Evolutionary conservation across 2,113 vertebrate species (phyloP), one percentile per base, ranked within the genome.

Genomic region (Podarcis muralis): DNA sequence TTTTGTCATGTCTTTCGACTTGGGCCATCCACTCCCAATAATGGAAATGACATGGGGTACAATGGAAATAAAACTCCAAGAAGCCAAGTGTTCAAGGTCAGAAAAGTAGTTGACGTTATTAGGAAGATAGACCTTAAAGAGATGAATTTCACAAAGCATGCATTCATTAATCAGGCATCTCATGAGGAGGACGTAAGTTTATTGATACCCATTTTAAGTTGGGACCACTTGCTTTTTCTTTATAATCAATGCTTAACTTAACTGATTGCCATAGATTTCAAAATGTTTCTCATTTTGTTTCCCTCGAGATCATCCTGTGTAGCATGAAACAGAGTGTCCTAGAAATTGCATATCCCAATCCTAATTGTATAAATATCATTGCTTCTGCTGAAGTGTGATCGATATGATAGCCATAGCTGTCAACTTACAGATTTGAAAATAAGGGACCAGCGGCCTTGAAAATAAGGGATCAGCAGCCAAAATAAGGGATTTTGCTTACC

Each of bases 51-150:
- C 95, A 98, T 99, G 98, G 98, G 98, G 93, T 99, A 99, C 97
- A 99, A 99, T 80, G 99, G 99, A 93, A 99, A 99, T 98, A 99
- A 99, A 97, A 99, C 99, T 32, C 97, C 98, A 88, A 98, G 98
- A 96, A 99, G 96, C 97, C 99, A 99, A 95, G 99, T 99, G 91
- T 99, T 99, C 96, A 99, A 99, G 99, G 99, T 99, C 93, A 97
- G 98, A 95, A 97, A 97, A 96, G 92, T 97, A 96, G 96, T 93
- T 97, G 95, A 96, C 93, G 84, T 95, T 96, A 92, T 97, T 97
- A 97, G 96, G 96, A 97, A 96, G 96, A 97, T 96, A 96, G 94
- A 96, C 92, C 65, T 96, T 95, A 97, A 95, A 97, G 95, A 97
- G 95, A 94, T 96, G 95, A 95, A 96, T 97, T 91, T 97, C 94